Conservation (phyloP, 2,888 invertebrate genomes). For the Tetragonisca angustula region DNA sequence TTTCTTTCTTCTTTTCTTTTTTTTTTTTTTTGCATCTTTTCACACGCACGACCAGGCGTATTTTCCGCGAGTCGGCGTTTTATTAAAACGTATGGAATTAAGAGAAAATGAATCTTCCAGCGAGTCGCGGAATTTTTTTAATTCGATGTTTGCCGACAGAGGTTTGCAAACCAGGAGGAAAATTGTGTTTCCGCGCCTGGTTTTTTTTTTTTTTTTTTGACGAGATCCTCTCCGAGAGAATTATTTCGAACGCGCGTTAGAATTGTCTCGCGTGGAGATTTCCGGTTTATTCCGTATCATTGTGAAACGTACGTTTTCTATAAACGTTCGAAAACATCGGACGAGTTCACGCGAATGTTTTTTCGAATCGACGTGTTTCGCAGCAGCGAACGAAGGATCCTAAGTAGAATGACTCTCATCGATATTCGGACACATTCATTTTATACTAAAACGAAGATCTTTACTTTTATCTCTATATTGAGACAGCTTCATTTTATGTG, state of each 20-base stretch:
- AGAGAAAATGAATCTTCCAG: neutral
- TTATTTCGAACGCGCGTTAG: neutral
- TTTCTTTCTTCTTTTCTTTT: too few relatives aligned
- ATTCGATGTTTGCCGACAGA: neutral
- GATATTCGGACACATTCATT: too few relatives aligned
- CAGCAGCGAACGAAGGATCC: too few relatives aligned
- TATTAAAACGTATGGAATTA: neutral
- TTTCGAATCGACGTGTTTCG: too few relatives aligned
- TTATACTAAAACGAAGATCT: too few relatives aligned
- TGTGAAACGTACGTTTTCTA: neutral
- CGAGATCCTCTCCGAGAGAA: neutral
- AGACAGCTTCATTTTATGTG: too few relatives aligned
- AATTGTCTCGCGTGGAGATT: neutral
- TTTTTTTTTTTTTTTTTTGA: neutral
- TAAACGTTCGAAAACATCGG: neutral
- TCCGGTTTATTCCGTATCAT: neutral
- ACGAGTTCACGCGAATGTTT: too few relatives aligned
- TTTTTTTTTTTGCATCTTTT: neutral
- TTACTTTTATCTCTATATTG: too few relatives aligned
- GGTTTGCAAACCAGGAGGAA: neutral
- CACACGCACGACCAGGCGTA: neutral
- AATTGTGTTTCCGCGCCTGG: neutral
- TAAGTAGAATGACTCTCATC: too few relatives aligned
- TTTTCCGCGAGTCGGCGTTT: neutral
- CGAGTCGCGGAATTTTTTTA: neutral